phyloP scores from a whole-genome alignment of 2,888 invertebrate genomes.

The Synergus itoensis region DNA sequence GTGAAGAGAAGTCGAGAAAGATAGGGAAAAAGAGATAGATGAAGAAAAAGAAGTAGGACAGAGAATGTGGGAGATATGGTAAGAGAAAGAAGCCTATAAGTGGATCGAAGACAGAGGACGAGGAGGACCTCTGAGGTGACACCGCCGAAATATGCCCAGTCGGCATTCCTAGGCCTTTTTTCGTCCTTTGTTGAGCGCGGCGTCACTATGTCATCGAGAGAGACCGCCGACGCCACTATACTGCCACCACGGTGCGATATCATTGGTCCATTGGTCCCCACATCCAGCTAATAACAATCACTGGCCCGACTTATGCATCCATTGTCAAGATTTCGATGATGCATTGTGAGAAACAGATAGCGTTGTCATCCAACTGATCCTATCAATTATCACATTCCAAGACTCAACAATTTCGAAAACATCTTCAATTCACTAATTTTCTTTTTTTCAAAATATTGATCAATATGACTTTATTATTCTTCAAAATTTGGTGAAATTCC shows the following conservation, averaged over 20 bases:
- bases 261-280: constrained; percentile 43
- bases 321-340: constrained; percentile 34
- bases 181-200: constrained; percentile 73
- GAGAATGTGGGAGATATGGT: constrained; percentile 46
- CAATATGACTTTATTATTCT: too few species aligned
- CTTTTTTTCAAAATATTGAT: not conserved
- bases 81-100: constrained; percentile 47
- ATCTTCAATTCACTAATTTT: not conserved
- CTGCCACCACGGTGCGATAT: constrained; percentile 50
- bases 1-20: constrained; percentile 31
- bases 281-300: constrained; percentile 26
- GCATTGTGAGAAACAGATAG: constrained; percentile 37
- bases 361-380: constrained; percentile 15
- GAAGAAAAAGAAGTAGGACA: constrained; percentile 50
- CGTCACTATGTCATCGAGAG: constrained; percentile 71
- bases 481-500: too few species aligned
- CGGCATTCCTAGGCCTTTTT: constrained; percentile 75
- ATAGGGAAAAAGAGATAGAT: constrained; percentile 4
- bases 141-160: constrained; percentile 74
- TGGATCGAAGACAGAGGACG: constrained; percentile 52
- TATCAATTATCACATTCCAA: constrained; percentile 6
- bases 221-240: constrained; percentile 54
- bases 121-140: constrained; percentile 69
- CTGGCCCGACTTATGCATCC: constrained; percentile 27
- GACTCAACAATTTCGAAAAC: not conserved